phyloP scores from a whole-genome alignment of 1,140 invertebrate species.

The Drosophila murphyi region DNA sequence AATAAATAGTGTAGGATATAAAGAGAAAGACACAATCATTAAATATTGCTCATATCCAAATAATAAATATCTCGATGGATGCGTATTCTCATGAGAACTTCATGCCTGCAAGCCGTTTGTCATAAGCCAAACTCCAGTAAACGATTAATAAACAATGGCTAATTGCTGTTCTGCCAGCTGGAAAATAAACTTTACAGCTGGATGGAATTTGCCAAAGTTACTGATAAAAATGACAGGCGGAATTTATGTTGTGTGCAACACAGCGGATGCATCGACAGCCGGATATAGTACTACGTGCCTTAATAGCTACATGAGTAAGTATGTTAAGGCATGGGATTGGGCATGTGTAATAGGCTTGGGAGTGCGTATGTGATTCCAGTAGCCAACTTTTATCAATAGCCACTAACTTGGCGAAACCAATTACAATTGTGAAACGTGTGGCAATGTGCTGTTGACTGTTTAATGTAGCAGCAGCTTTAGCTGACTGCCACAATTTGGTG shows the following conservation, averaged over 20 bases:
- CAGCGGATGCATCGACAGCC: neutral
- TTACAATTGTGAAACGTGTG: slow-evolving; percentile 53
- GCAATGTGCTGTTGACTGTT: slow-evolving; percentile 11
- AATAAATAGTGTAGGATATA: too few relatives aligned
- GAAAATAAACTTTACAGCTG: neutral
- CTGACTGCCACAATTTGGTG: slow-evolving; percentile 37
- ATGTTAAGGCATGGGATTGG: neutral
- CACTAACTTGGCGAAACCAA: slow-evolving; percentile 25
- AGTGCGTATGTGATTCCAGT: slow-evolving; percentile 13
- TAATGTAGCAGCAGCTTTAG: slow-evolving; percentile 6
- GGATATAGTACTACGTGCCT: too few relatives aligned
- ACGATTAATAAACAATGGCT: neutral
- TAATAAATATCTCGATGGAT: too few relatives aligned
- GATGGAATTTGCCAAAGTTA: too few relatives aligned
- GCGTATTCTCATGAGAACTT: too few relatives aligned
- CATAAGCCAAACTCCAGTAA: neutral
- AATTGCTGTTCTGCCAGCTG: neutral
- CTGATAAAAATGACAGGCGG: neutral
- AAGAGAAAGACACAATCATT: too few relatives aligned
- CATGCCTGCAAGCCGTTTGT: neutral
- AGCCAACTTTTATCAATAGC: slow-evolving; percentile 33
- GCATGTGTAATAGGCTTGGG: slow-evolving; percentile 1
- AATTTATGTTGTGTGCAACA: neutral
- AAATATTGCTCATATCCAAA: too few relatives aligned
- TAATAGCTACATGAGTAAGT: too few relatives aligned